A percentile compares a stretch with the other conserved stretches of the same genome.
These are phyloP conservation scores for Acanthis flammea DNA, from an alignment of 2,797 vertebrate genomes.

Conservation along the genomic window DNA sequence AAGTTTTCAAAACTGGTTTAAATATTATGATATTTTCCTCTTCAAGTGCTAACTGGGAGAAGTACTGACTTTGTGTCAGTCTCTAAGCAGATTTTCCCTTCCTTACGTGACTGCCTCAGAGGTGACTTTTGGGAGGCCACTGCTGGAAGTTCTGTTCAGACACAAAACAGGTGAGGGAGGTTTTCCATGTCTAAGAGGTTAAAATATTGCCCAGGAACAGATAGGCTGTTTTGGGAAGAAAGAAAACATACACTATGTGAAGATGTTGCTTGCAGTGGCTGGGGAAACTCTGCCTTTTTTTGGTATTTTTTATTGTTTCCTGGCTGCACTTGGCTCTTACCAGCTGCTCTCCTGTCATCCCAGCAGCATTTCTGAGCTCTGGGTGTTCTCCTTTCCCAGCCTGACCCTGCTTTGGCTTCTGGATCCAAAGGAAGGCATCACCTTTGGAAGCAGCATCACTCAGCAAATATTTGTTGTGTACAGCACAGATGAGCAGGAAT, in stretches of 20 bases:
- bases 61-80: conserved; percentile 29
- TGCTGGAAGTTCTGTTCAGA: conserved; percentile 7
- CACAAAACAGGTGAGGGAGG: not conserved
- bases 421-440: not conserved
- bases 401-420: not conserved
- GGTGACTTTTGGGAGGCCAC: conserved; percentile 23
- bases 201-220: conserved; percentile 31
- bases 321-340: not conserved
- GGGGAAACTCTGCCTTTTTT: not conserved
- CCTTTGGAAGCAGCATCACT: not conserved
- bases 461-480: not conserved
- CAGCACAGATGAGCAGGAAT: not conserved
- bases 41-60: conserved; percentile 65
- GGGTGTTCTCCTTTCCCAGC: not conserved
- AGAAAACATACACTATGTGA: not conserved
- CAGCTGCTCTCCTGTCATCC: not conserved
- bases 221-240: not conserved
- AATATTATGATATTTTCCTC: conserved; percentile 78
- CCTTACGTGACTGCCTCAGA: conserved; percentile 10
- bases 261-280: not conserved
- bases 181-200: conserved; percentile 1
- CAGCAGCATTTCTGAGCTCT: not conserved
- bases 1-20: conserved; percentile 77
- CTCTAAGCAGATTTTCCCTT: conserved; percentile 56
- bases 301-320: not conserved